These are phyloP conservation scores for Tokudaia tokunoshimensis DNA, from an alignment of 2,797 vertebrate genomes.

Conservation along the genomic window DNA sequence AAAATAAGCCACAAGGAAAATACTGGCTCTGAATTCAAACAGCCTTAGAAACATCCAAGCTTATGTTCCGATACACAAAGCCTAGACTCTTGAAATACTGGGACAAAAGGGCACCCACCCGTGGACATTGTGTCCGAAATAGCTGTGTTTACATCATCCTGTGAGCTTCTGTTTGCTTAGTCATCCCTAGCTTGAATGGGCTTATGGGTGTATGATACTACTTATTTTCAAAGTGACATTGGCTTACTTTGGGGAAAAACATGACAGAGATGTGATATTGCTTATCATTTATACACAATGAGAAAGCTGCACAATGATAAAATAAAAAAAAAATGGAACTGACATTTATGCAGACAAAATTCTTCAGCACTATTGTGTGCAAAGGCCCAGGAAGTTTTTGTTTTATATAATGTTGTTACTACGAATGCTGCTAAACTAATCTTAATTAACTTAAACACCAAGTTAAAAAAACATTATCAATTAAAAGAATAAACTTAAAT, in stretches of 20 bases:
- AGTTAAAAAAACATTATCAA: background rate
- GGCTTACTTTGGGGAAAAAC: background rate
- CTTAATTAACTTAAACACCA: conserved; percentile 39
- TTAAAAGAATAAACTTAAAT: background rate
- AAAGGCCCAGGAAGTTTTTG: conserved; percentile 34
- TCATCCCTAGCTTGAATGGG: background rate
- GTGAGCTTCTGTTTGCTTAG: background rate
- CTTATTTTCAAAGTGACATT: conserved; percentile 25
- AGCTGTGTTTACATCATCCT: background rate
- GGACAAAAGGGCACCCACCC: background rate
- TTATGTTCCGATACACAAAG: background rate
- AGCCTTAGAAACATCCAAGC: background rate
- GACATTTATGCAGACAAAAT: background rate
- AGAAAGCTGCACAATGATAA: background rate
- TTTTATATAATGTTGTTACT: background rate
- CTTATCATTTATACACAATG: background rate
- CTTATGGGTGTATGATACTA: background rate
- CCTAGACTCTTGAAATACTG: conserved; percentile 41
- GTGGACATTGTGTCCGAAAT: background rate
- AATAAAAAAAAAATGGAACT: background rate
- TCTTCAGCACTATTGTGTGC: background rate
- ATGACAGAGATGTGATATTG: background rate
- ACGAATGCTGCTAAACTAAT: background rate
- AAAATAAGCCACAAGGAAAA: conserved; percentile 13
- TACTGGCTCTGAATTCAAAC: background rate